phyloP scores from a whole-genome alignment of 2,888 invertebrate species.

The Ceraclea dissimilis region DNA sequence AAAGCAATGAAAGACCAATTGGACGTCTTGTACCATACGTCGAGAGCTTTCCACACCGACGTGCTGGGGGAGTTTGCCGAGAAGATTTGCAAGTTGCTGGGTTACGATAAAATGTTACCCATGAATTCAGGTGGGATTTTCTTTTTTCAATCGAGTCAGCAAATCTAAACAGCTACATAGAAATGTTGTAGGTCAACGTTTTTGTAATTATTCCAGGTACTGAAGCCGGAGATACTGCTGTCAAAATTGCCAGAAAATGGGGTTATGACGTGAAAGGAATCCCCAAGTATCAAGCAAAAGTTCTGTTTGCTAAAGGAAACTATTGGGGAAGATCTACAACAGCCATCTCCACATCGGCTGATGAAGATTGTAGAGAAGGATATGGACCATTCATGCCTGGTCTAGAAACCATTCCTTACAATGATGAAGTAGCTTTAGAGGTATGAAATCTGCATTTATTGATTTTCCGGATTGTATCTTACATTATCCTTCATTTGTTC shows the following conservation, averaged over 20 bases:
- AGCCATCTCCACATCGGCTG: conserved; percentile 71
- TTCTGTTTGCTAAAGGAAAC: conserved; percentile 68
- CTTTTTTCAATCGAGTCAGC: no score
- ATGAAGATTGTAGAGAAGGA: conserved; percentile 57
- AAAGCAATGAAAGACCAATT: conserved; percentile 52
- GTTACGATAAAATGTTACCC: conserved; percentile 69
- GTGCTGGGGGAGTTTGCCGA: conserved; percentile 68
- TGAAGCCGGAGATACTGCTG: conserved; percentile 75
- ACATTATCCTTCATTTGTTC: not conserved
- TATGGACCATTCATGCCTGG: conserved; percentile 79
- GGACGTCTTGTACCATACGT: conserved; percentile 61
- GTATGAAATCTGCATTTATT: conserved; percentile 31
- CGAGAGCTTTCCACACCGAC: conserved; percentile 69
- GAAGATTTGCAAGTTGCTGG: conserved; percentile 61
- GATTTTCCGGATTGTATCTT: not conserved
- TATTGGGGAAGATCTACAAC: conserved; percentile 80
- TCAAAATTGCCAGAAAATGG: conserved; percentile 76
- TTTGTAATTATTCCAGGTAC: no score
- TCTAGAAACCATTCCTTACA: conserved; percentile 65
- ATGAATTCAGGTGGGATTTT: conserved; percentile 63
- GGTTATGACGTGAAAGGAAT: conserved; percentile 70
- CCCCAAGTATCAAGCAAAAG: conserved; percentile 58
- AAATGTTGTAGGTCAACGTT: no score
- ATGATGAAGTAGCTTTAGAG: conserved; percentile 63
- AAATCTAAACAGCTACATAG: no score